Percentiles rank a stretch among this genome's conserved stretches.
phyloP scores from a whole-genome alignment of 2,113 vertebrate species.

The Sporophila hypoxantha region DNA sequence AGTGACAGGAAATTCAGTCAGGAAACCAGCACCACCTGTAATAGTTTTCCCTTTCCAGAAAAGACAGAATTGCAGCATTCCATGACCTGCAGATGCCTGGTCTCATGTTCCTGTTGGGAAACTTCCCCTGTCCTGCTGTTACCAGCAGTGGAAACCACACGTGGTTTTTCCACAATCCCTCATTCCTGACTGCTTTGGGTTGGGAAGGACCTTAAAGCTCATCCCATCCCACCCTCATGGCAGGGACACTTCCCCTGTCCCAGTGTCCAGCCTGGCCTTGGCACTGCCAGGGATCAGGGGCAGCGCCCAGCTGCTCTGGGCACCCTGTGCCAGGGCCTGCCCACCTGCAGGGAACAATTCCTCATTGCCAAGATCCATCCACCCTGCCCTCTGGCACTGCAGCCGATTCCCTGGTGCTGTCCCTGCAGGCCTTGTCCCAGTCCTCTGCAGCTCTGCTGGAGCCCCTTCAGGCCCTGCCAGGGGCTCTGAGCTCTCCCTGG shows the following conservation, averaged over 20 bases:
- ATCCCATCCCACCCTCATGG: background rate
- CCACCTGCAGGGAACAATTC: too few relatives aligned
- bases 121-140: background rate
- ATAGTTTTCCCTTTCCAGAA: background rate
- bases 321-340: background rate
- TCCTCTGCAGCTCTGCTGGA: too few relatives aligned
- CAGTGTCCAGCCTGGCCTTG: background rate
- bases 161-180: background rate
- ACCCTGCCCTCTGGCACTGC: too few relatives aligned
- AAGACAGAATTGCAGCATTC: background rate
- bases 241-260: background rate
- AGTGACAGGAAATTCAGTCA: background rate
- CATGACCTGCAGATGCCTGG: background rate
- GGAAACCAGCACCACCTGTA: background rate
- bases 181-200: background rate
- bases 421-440: too few relatives aligned
- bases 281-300: background rate
- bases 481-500: too few relatives aligned
- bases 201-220: fast-evolving
- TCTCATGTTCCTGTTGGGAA: background rate
- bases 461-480: too few relatives aligned
- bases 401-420: too few relatives aligned
- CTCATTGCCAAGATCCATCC: too few relatives aligned
- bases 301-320: background rate
- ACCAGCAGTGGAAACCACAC: background rate